These are phyloP conservation scores for Exephanes ischioxanthus DNA, from an alignment of 2,888 invertebrate genomes.

Conservation along the genomic window DNA sequence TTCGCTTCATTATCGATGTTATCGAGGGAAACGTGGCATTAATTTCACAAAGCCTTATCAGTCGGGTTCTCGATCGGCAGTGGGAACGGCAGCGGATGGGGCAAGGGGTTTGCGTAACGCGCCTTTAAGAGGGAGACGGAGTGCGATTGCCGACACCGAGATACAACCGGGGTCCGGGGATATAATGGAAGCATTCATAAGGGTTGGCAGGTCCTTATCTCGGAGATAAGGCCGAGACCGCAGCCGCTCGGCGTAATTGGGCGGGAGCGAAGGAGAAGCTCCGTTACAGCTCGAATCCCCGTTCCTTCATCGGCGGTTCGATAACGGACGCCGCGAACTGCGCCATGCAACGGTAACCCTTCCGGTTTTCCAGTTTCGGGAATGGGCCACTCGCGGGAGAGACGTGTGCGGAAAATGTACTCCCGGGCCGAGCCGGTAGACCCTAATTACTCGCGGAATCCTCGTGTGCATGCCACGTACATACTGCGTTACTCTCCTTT, in stretches of 20 bases:
- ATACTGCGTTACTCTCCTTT: background rate
- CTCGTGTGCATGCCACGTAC: conserved; percentile 55
- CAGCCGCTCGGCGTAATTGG: conserved; percentile 70
- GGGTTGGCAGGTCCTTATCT: conserved; percentile 82
- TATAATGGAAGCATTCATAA: conserved; percentile 82
- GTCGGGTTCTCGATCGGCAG: conserved; percentile 45
- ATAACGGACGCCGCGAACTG: conserved; percentile 75
- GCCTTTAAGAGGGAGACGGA: conserved; percentile 58
- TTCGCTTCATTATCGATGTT: conserved; percentile 60
- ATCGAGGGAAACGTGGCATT: conserved; percentile 60
- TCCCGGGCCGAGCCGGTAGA: conserved; percentile 1
- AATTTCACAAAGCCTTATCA: conserved; percentile 67
- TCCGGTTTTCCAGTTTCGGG: conserved; percentile 72
- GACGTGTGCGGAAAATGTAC: conserved; percentile 33
- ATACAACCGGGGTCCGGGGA: conserved; percentile 65
- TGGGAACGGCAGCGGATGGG: conserved; percentile 37
- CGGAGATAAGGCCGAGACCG: conserved; percentile 77
- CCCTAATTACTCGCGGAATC: conserved; percentile 66
- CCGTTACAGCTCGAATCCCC: background rate
- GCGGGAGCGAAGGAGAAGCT: conserved; percentile 45
- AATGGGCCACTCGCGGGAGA: conserved; percentile 12
- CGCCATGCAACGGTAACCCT: conserved; percentile 72
- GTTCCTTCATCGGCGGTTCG: conserved; percentile 73
- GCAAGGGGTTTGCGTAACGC: conserved; percentile 28
- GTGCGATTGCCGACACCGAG: conserved; percentile 63